Evolutionary conservation across 2,888 invertebrate species (phyloP), one percentile per base, ranked within the genome.

Genomic region (Labia minor): DNA sequence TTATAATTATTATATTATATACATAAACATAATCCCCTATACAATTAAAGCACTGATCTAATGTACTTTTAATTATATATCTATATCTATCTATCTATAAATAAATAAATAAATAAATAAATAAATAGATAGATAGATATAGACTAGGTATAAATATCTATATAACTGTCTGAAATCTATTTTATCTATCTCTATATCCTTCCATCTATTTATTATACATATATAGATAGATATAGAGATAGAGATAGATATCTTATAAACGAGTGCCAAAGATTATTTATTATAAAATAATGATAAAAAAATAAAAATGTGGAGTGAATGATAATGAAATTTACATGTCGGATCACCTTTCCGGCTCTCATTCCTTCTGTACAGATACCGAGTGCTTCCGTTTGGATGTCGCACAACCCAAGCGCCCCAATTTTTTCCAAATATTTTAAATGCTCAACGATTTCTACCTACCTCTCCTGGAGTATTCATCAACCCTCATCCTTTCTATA

Each of bases 251-350:
- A 49, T 16, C 16, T 49, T 49, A 14, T 3, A 49, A 4, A 49
- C 49, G 49, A 49, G 49, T 49, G 49, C 49, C 49, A 49, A 49
- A 49, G 49, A 49, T 49, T 49, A 49, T 49, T 49, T 49, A 49
- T 49, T 49, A 33, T n/a, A 49, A 49, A 49, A 49, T 8, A 49
- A 49, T n/a, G n/a, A 3, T n/a, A 49, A 4, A 49, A 49, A 49
- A 49, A 49, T 3, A 49, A 49, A 49, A n/a, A 49, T 49, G 16
- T 49, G 8, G 49, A 49, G 49, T 49, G 49, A 49, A 49, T 49
- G 49, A 16, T 49, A 8, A 2, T 49, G 49, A 49, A 49, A 14
- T 16, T 49, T 8, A 4, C 2, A 10, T 8, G n/a, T 4, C n/a
- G 8, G 49, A 14, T 49, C n/a, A 4, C 2, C 2, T 14, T 49